Percentiles rank a stretch among this genome's conserved stretches.
Conservation (phyloP, 1,140 invertebrate genomes). For the Eubasilissa regina region DNA sequence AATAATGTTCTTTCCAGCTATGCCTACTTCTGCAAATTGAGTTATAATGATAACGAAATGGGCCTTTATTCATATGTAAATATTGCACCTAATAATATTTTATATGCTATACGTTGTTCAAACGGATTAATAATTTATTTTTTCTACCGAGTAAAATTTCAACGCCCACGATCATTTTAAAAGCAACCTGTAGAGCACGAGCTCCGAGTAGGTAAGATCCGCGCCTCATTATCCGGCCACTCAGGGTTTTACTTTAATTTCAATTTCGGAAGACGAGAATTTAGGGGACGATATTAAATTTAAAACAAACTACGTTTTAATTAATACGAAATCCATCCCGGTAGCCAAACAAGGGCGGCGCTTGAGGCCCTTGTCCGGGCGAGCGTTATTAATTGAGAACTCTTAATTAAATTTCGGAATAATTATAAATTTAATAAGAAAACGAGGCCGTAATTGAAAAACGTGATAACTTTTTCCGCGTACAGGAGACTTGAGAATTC, state of each 20-base stretch:
- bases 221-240: conserved; percentile 57
- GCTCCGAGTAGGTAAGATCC: background rate
- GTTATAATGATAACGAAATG: too few relatives aligned
- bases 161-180: conserved; percentile 7
- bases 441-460: conserved; percentile 61
- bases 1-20: too few relatives aligned
- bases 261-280: conserved; percentile 48
- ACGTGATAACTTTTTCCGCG: conserved; percentile 48
- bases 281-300: conserved; percentile 56
- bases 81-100: too few relatives aligned
- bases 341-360: conserved; percentile 50
- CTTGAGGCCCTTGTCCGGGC: conserved; percentile 39
- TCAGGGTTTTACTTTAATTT: conserved; percentile 58
- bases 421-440: conserved; percentile 62
- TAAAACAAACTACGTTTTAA: conserved; percentile 61
- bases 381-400: conserved; percentile 60
- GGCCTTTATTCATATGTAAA: too few relatives aligned
- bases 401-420: conserved; percentile 61
- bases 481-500: conserved; percentile 29
- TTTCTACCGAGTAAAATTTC: background rate
- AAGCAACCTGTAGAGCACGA: conserved; percentile 20
- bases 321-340: conserved; percentile 60
- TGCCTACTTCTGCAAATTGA: too few relatives aligned
- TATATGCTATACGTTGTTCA: too few relatives aligned
- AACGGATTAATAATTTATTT: too few relatives aligned